phyloP scores from a whole-genome alignment of 2,888 invertebrate species.

The Diaphora mendica region DNA sequence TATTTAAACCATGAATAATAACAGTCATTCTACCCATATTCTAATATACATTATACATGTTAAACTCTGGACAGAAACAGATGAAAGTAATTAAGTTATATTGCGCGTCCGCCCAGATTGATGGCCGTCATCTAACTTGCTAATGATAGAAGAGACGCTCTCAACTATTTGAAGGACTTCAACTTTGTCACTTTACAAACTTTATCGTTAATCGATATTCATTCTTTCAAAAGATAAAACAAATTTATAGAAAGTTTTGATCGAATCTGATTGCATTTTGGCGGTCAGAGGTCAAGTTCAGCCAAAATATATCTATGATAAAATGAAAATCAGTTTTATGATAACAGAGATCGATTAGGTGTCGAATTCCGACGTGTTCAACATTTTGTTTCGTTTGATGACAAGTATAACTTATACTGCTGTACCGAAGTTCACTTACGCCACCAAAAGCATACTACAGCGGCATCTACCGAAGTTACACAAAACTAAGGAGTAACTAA shows the following conservation, averaged over 20 bases:
- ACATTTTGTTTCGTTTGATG: neutral
- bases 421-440: too few relatives aligned
- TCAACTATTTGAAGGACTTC: conserved; percentile 48
- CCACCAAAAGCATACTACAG: too few relatives aligned
- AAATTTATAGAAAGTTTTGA: conserved; percentile 2
- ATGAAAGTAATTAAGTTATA: conserved; percentile 51
- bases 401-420: too few relatives aligned
- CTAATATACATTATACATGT: neutral
- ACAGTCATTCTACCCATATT: neutral
- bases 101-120: conserved; percentile 43
- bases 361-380: neutral
- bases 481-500: too few relatives aligned
- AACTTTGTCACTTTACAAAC: conserved; percentile 43
- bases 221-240: conserved; percentile 1
- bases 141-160: conserved; percentile 51
- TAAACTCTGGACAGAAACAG: conserved; percentile 31
- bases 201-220: conserved; percentile 17
- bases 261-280: neutral
- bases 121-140: conserved; percentile 50
- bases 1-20: neutral
- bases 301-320: neutral
- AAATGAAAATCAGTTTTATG: neutral
- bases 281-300: neutral
- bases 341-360: neutral
- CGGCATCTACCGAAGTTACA: too few relatives aligned